Evolutionary conservation across 1,140 invertebrate genomes (phyloP), one percentile per base, ranked within the genome.

Genomic region (Liolophura sinensis): DNA sequence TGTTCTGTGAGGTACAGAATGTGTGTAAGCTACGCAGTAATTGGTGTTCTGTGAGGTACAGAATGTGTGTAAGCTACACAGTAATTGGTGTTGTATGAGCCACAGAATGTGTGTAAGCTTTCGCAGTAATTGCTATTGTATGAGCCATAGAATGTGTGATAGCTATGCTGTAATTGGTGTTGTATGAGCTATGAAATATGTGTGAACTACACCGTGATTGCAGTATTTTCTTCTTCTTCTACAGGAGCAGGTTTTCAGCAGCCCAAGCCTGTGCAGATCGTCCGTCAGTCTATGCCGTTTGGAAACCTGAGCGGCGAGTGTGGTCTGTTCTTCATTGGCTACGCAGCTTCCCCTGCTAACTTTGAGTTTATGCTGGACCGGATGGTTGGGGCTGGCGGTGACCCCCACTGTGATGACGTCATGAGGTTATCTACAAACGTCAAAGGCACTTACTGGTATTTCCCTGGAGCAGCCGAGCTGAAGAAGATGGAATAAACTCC

Each of bases 361-460:
- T 73, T 77, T 47, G 73, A 83, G 57, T 83, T 64, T 62, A 82
- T 82, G 80, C 54, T 83, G 57, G 76, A 83, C 57, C 64, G 79
- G 12, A 83, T 83, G 81, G 79, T 82, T n/a, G 79, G 79, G 16
- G 66, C 70, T 27, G 72, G 68, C 12, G 72, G 70, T 1, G 80
- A 78, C 46, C 69, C 71, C 1, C 70, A 75, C 20, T 54, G 51
- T 52, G 81, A 82, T 61, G 78, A 82, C 66, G 76, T 84, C 62
- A 84, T 84, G 82, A 73, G 67, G 27, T 62, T 84, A 15, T 67
- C 78, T 0, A 72, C 69, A 61, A 81, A 80, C 57, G 67, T 77
- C 9, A 81, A 81, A 62, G 79, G 81, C 49, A 82, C 78, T 12
- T 82, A 81, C 69, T 84, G 82, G 82, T 84, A 84, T 60, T 84